Percentiles rank a stretch among this genome's conserved stretches.
These are phyloP conservation scores for Halocaridina rubra DNA, from an alignment of 2,888 invertebrate species.

Conservation along the genomic window DNA sequence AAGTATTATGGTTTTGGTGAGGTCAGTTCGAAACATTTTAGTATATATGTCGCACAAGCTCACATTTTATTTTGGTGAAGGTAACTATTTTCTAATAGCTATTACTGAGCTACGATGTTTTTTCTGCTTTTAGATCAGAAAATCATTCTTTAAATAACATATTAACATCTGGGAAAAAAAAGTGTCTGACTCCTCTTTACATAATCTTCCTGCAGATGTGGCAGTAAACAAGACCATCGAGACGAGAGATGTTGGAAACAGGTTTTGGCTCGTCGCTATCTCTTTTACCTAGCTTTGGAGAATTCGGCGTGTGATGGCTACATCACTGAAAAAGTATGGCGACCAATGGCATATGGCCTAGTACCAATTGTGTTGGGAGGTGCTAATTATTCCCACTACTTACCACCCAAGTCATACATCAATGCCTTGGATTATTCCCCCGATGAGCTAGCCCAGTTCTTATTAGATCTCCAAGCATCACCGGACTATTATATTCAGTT, in stretches of 20 bases:
- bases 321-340: conserved; percentile 44
- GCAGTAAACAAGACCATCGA: conserved; percentile 17
- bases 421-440: conserved; percentile 22
- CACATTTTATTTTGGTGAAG: too few species aligned
- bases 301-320: conserved; percentile 36
- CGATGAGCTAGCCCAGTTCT: not conserved
- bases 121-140: too few species aligned
- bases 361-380: conserved; percentile 45
- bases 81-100: too few species aligned
- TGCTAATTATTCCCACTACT: conserved; percentile 28
- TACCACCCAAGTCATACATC: conserved; percentile 49
- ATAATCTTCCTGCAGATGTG: conserved; percentile 22
- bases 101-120: too few species aligned
- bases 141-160: too few species aligned
- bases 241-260: conserved; percentile 31
- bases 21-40: too few species aligned
- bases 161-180: too few species aligned
- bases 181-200: too few species aligned
- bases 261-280: conserved; percentile 9
- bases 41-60: too few species aligned
- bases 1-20: too few species aligned
- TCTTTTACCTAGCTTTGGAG: conserved; percentile 52
- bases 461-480: not conserved
- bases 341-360: conserved; percentile 30
- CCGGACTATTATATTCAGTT: conserved; percentile 24